phyloP scores from a whole-genome alignment of 2,888 invertebrate genomes.

The Actias luna region DNA sequence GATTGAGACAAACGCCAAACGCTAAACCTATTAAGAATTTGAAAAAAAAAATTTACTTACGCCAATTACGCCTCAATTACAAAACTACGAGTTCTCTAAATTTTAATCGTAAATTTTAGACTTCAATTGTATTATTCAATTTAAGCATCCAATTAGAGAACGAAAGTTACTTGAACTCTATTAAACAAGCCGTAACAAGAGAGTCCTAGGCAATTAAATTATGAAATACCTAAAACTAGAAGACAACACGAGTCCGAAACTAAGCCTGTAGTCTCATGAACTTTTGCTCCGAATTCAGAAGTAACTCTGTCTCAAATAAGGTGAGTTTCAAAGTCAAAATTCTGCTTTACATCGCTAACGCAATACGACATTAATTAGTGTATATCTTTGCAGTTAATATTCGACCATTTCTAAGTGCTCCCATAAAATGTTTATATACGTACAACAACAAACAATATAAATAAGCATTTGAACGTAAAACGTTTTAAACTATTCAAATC shows the following conservation, averaged over 20 bases:
- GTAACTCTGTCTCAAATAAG: background rate
- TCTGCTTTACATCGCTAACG: background rate
- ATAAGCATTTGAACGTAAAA: no score
- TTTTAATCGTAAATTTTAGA: background rate
- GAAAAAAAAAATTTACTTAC: no score
- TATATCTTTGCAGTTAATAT: background rate
- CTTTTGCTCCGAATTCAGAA: background rate
- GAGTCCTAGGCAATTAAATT: background rate
- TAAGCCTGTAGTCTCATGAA: background rate
- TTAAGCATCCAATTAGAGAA: background rate
- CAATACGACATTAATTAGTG: background rate
- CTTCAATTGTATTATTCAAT: background rate
- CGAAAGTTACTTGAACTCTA: background rate
- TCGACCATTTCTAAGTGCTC: background rate
- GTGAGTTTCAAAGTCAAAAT: constrained; percentile 3
- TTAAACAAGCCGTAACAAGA: background rate
- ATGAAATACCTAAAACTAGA: constrained; percentile 3
- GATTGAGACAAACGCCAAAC: no score
- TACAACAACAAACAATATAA: no score
- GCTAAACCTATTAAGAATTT: no score
- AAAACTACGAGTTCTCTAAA: background rate
- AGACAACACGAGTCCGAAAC: constrained; percentile 9
- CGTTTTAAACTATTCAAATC: no score
- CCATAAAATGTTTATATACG: no score
- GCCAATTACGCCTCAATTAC: background rate